Evolutionary conservation across 1,140 invertebrate species (phyloP), one percentile per base, ranked within the genome.

Genomic region (Heliconius melpomene): DNA sequence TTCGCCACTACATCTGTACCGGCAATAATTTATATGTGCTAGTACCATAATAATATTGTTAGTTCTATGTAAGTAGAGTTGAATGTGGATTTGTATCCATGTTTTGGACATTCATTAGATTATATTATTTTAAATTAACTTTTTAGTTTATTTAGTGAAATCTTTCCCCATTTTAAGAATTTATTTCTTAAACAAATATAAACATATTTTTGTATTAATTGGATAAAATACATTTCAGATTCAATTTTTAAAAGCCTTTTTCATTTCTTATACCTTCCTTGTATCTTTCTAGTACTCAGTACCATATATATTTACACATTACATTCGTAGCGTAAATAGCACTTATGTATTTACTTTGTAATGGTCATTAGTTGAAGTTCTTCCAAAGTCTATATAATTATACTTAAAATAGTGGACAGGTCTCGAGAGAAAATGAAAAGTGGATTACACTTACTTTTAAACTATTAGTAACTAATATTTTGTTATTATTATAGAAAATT

Each of bases 1-100:
- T 66, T 66, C 23, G 23, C 60, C 60, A 66, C 60, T 66, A 66
- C 60, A 66, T 66, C 60, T 29, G 60, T 66, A 66, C 23, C n/a
- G 11, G 60, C 13, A 66, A 66, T 66, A 66, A 66, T 66, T 66
- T 66, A 66, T 66, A 66, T 29, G 60, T 66, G 13, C 60, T 66
- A 29, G 60, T 66, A 66, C 60, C 23, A 29, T 66, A 66, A 66
- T 66, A 66, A 66, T 66, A 26, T 16, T 29, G 60, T 66, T 23
- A 66, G 26, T 11, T 66, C 8, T 66, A 16, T 29, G 11, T 66
- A 66, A 66, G 26, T 66, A 29, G 54, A 26, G 9, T 26, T 66
- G 3, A 46, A 16, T 46, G 40, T 46, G 13, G 40, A 16, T 46
- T 46, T 46, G 40, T 46, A 46, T 16, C 5, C 40, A 46, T 46